Evolutionary conservation across 1,140 invertebrate genomes (phyloP).

Genomic region (Zaprionus lachaisei): DNA sequence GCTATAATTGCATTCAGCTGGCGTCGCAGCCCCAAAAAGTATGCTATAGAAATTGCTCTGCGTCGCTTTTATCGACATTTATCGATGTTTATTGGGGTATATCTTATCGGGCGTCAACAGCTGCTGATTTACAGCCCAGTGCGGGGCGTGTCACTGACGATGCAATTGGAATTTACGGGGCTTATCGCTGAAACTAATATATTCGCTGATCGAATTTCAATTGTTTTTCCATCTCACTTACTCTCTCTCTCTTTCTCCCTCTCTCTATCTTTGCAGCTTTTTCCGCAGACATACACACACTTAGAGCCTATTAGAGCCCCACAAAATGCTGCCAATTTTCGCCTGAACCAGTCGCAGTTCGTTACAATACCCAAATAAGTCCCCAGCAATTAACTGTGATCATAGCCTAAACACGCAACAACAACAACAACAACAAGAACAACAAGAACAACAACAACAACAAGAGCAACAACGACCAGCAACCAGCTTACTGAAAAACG

Average conservation of each 20-base stretch:
- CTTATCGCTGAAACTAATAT: constrained; percentile 52
- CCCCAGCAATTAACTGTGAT: constrained; percentile 70
- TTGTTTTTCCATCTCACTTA: neutral
- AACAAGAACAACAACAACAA: constrained; percentile 16
- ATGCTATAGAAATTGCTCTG: constrained; percentile 39
- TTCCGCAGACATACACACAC: constrained; percentile 7
- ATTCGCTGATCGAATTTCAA: constrained; percentile 32
- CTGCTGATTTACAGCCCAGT: constrained; percentile 56
- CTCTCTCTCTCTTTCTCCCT: neutral
- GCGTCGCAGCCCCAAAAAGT: constrained; percentile 49
- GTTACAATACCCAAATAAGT: constrained; percentile 44
- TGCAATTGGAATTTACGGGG: constrained; percentile 39
- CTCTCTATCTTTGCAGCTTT: constrained; percentile 54
- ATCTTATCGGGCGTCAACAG: constrained; percentile 67
- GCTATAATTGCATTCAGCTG: constrained; percentile 30
- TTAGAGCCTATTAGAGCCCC: constrained; percentile 40
- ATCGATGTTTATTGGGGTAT: constrained; percentile 16
- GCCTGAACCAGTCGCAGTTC: constrained; percentile 66
- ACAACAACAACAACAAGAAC: constrained; percentile 33
- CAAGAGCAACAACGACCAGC: constrained; percentile 25
- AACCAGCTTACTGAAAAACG: constrained; percentile 23
- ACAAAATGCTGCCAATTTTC: constrained; percentile 76
- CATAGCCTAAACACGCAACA: constrained; percentile 69
- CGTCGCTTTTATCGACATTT: constrained; percentile 11
- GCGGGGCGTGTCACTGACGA: constrained; percentile 30